These are phyloP conservation scores for Brotula barbata DNA, from an alignment of 2,797 vertebrate genomes.

Conservation along the genomic window DNA sequence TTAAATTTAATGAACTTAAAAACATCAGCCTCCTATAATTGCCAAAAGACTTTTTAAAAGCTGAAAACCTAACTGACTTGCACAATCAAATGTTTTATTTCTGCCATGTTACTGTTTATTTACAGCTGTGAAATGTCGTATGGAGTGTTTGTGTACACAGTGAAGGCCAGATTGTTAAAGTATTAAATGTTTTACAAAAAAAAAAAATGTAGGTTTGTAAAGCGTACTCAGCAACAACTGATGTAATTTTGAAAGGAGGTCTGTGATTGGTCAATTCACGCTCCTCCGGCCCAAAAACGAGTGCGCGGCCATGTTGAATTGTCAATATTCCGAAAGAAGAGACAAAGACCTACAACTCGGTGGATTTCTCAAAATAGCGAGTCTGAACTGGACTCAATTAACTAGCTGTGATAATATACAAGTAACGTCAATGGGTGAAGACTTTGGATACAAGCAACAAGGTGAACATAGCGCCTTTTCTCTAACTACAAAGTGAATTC, in stretches of 20 bases:
- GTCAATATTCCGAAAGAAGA: slow-evolving; percentile 63
- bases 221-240: neutral
- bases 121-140: no score
- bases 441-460: slow-evolving; percentile 14
- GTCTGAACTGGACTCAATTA: neutral
- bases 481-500: neutral
- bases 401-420: slow-evolving; percentile 7
- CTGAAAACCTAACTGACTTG: slow-evolving; percentile 11
- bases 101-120: neutral
- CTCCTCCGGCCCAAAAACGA: slow-evolving; percentile 57
- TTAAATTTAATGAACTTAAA: slow-evolving; percentile 13
- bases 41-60: neutral
- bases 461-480: slow-evolving; percentile 21
- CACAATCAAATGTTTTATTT: slow-evolving; percentile 16
- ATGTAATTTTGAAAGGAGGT: slow-evolving; percentile 34
- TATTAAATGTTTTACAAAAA: slow-evolving; percentile 50
- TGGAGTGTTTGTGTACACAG: neutral
- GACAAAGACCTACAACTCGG: slow-evolving; percentile 62
- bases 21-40: neutral
- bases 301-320: slow-evolving; percentile 80
- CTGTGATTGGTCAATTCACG: slow-evolving; percentile 59
- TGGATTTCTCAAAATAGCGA: slow-evolving; percentile 38
- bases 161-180: neutral
- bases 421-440: slow-evolving; percentile 14
- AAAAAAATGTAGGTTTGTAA: neutral